These are phyloP conservation scores for Nomada fucata DNA, from an alignment of 2,888 invertebrate species.

Conservation along the genomic window DNA sequence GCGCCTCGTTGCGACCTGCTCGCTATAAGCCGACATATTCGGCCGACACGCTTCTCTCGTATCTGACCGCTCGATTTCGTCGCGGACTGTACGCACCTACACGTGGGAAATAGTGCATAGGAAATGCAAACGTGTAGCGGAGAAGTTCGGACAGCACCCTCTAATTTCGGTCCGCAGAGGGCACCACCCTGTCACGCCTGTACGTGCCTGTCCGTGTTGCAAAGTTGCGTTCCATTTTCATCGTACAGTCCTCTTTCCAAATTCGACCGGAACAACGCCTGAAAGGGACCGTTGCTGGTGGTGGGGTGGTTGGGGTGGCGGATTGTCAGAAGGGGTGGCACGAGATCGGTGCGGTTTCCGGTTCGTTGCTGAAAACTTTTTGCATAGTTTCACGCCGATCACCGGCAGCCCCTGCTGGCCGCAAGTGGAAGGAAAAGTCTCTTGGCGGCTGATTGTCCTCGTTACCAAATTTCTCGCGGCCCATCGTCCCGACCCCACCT, in stretches of 20 bases:
- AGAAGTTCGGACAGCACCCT: constrained; percentile 80
- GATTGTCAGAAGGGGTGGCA: background rate
- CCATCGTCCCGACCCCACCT: background rate
- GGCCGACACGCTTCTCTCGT: constrained; percentile 18
- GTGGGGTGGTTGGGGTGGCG: too few relatives aligned
- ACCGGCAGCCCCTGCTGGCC: background rate
- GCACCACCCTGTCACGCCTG: constrained; percentile 77
- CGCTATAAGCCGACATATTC: constrained; percentile 63
- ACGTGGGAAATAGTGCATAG: constrained; percentile 79
- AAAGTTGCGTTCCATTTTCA: constrained; percentile 74
- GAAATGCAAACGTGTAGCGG: constrained; percentile 79
- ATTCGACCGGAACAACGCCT: constrained; percentile 71
- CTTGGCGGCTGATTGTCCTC: constrained; percentile 55
- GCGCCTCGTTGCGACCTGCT: constrained; percentile 41
- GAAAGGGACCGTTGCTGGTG: constrained; percentile 35
- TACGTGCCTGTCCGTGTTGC: constrained; percentile 74
- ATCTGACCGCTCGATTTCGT: constrained; percentile 38
- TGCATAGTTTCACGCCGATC: constrained; percentile 54
- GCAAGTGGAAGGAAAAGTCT: constrained; percentile 58
- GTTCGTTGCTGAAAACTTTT: constrained; percentile 61
- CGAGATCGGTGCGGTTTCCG: constrained; percentile 63
- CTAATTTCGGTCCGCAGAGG: constrained; percentile 79
- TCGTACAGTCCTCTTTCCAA: constrained; percentile 72
- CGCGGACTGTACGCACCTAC: constrained; percentile 73
- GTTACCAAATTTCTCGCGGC: constrained; percentile 44